Evolutionary conservation across 2,113 vertebrate genomes (phyloP), one percentile per base, ranked within the genome.

Genomic region (Pipra filicauda): DNA sequence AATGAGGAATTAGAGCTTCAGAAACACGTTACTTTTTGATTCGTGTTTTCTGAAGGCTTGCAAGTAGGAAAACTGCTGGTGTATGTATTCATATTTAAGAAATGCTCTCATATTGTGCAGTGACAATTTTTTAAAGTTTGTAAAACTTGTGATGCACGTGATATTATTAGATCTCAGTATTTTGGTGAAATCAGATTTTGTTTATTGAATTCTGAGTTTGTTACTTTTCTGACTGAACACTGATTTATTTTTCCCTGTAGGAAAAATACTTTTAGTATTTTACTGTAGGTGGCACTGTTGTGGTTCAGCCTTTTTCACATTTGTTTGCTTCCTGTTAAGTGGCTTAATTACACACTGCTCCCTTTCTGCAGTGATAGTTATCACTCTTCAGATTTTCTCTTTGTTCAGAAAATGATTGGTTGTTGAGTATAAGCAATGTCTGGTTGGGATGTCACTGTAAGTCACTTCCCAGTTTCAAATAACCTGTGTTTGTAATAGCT

Each of bases 261-360:
- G 51, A 52, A 52, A 28, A 52, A 16, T 28, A 52, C 51, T 52
- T 52, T 9, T 52, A 28, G 51, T 52, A 28, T 52, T 52, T 52
- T 90, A 23, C 95, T 96, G 88, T 97, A 98, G 97, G 77, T 98
- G 97, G 98, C 97, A 94, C 88, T 96, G 92, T 97, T 98, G 97
- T 80, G 94, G 80, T 96, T 98, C 85, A 80, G 46, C 62, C 44
- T 87, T 58, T 75, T 85, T 88, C 51, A 70, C 95, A 82, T 98
- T 98, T 51, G 75, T 95, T 97, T 94, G 91, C 97, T 98, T 97
- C 96, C 85, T 98, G 96, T 96, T 98, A 98, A 93, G 90, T 97
- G 97, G 97, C 97, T 98, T 95, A 94, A 86, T 91, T 94, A 74
- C 52, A 67, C 93, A 79, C 93, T 96, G 72, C 96, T 96, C 86